Evolutionary conservation across 2,888 invertebrate genomes (phyloP).

Genomic region (Eupeodes latifasciatus): DNA sequence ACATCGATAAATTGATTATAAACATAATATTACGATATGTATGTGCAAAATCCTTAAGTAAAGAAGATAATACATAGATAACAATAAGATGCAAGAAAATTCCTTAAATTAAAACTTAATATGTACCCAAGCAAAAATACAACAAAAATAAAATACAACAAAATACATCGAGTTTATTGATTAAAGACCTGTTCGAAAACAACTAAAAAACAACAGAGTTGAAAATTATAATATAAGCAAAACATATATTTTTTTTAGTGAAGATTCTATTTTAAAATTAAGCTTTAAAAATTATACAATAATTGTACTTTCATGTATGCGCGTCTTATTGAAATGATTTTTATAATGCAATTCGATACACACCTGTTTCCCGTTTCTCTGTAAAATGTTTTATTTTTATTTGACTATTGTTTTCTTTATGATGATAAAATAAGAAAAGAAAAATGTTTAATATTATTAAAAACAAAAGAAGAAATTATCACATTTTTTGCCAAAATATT

Average conservation of each 20-base stretch:
- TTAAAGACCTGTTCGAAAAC: conserved; percentile 9
- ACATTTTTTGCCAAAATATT: conserved; percentile 57
- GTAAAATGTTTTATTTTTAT: conserved; percentile 32
- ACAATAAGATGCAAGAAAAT: conserved; percentile 8
- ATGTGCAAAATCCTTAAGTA: conserved; percentile 6
- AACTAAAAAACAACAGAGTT: neutral
- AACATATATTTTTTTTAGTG: conserved; percentile 8
- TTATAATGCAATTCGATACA: conserved; percentile 34
- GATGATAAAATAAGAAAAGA: conserved; percentile 37
- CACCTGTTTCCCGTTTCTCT: conserved; percentile 18
- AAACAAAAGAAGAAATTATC: conserved; percentile 30
- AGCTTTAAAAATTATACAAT: conserved; percentile 15
- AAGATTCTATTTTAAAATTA: conserved; percentile 31
- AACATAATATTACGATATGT: neutral
- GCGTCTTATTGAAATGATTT: conserved; percentile 19
- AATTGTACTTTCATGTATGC: neutral
- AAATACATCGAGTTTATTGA: conserved; percentile 14
- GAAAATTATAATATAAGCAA: conserved; percentile 29
- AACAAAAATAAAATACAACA: neutral
- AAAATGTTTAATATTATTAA: conserved; percentile 34
- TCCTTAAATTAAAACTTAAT: conserved; percentile 14
- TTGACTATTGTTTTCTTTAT: conserved; percentile 33
- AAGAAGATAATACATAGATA: neutral
- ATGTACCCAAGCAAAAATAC: conserved; percentile 18
- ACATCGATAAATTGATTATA: neutral